These are phyloP conservation scores for Harpegnathos saltator DNA, from an alignment of 1,140 invertebrate species.

Conservation along the genomic window DNA sequence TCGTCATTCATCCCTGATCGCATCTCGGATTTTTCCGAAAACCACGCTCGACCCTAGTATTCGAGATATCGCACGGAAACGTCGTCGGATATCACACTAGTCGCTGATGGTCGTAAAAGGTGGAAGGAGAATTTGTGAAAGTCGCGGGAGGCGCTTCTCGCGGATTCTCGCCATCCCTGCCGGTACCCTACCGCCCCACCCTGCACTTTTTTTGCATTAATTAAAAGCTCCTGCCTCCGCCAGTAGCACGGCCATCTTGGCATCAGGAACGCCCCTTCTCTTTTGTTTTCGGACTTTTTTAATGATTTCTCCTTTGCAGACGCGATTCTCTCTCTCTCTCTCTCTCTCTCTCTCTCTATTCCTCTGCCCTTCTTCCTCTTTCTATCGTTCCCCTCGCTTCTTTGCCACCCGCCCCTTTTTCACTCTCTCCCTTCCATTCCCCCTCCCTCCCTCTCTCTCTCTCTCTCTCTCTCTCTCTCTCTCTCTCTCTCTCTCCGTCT, in stretches of 20 bases:
- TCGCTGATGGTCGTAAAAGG: not conserved
- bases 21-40: slow-evolving; percentile 50
- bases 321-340: slow-evolving; percentile 58
- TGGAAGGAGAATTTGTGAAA: slow-evolving; percentile 37
- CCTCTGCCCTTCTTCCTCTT: slow-evolving; percentile 24
- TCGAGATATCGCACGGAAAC: not conserved
- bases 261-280: slow-evolving; percentile 83
- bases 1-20: slow-evolving; percentile 34
- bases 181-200: slow-evolving; percentile 43
- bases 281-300: slow-evolving; percentile 84
- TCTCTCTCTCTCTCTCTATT: not conserved
- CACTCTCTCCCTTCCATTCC: not conserved
- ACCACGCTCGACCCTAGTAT: slow-evolving; percentile 15
- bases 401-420: not conserved
- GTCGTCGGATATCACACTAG: not conserved
- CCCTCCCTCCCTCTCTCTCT: slow-evolving; percentile 49
- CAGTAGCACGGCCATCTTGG: slow-evolving; percentile 84
- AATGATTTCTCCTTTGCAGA: slow-evolving; percentile 82
- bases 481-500: not conserved
- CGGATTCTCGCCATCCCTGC: slow-evolving; percentile 51
- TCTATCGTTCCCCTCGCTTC: not conserved
- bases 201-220: slow-evolving; percentile 81
- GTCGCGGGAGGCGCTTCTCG: slow-evolving; percentile 49
- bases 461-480: slow-evolving; percentile 43
- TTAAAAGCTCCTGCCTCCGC: slow-evolving; percentile 84